Evolutionary conservation across 2,888 invertebrate species (phyloP).

Genomic region (Trachelus troglodyta): DNA sequence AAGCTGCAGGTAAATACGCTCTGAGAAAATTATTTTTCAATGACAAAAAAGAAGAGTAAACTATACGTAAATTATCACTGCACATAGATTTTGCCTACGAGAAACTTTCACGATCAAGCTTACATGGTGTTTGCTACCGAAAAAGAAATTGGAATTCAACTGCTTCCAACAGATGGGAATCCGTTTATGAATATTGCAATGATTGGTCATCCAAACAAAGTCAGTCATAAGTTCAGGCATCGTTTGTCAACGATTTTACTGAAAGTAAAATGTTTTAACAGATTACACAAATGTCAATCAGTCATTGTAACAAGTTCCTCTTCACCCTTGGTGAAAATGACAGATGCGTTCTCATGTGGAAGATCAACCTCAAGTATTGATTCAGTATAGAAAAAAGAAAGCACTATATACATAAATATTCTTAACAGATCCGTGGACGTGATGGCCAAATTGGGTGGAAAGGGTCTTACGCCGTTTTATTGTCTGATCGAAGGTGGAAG

Average conservation of each 20-base stretch:
- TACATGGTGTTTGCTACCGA: conserved; percentile 75
- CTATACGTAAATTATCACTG: conserved; percentile 4
- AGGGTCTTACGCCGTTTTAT: conserved; percentile 76
- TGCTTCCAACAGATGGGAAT: conserved; percentile 79
- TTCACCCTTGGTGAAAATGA: conserved; percentile 72
- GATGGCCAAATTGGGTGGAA: conserved; percentile 69
- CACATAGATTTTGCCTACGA: conserved; percentile 60
- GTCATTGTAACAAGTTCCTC: conserved; percentile 67
- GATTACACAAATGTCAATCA: conserved; percentile 63
- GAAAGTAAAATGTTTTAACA: conserved; percentile 35
- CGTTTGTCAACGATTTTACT: not conserved
- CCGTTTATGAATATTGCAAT: conserved; percentile 75
- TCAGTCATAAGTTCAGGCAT: conserved; percentile 42
- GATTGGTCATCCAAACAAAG: conserved; percentile 76
- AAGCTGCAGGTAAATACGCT: conserved; percentile 61
- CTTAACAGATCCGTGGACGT: conserved; percentile 68
- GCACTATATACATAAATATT: not conserved
- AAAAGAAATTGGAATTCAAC: conserved; percentile 76
- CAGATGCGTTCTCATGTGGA: conserved; percentile 71
- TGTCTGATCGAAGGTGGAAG: conserved; percentile 77
- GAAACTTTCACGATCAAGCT: conserved; percentile 49
- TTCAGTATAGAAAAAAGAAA: not conserved
- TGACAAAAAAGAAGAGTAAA: not conserved
- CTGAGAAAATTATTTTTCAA: not conserved
- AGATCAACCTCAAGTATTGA: conserved; percentile 68